Evolutionary conservation across 2,888 invertebrate species (phyloP).

Genomic region (Lasioglossum oenotherae): DNA sequence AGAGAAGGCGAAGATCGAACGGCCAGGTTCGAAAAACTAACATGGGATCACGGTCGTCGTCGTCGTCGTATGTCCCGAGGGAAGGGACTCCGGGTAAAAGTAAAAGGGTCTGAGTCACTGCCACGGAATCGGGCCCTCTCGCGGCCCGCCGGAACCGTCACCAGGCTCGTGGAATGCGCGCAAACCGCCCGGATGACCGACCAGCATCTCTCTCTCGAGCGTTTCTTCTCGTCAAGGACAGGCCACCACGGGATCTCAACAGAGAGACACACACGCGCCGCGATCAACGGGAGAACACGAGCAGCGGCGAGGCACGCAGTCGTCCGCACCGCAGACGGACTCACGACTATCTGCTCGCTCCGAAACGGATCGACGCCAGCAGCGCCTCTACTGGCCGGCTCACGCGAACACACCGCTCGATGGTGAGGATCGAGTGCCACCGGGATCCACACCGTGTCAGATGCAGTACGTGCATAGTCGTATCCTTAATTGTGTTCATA

Average conservation of each 20-base stretch:
- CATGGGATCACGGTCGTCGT: neutral
- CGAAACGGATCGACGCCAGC: conserved; percentile 61
- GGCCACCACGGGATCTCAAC: conserved; percentile 1
- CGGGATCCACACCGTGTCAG: conserved; percentile 8
- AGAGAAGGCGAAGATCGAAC: neutral
- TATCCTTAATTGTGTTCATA: neutral
- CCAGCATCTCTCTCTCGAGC: conserved; percentile 17
- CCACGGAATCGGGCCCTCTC: conserved; percentile 25
- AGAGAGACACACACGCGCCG: conserved; percentile 18
- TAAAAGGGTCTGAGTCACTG: conserved; percentile 56
- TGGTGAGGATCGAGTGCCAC: conserved; percentile 6
- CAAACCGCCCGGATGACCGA: conserved; percentile 18
- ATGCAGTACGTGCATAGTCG: neutral
- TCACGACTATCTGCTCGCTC: conserved; percentile 79
- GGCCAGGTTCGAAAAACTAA: neutral
- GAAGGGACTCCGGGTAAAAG: conserved; percentile 37
- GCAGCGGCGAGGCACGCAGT: conserved; percentile 38
- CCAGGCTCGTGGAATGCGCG: conserved; percentile 38
- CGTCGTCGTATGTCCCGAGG: neutral
- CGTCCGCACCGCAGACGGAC: conserved; percentile 79
- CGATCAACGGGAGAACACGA: conserved; percentile 22
- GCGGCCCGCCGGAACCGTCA: conserved; percentile 20
- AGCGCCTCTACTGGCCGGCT: conserved; percentile 72
- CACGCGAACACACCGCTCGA: conserved; percentile 24
- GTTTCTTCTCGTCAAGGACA: conserved; percentile 32